Base-by-base conservation (phyloP, 2,113 vertebrate genomes). In the Kryptolebias marmoratus region DNA sequence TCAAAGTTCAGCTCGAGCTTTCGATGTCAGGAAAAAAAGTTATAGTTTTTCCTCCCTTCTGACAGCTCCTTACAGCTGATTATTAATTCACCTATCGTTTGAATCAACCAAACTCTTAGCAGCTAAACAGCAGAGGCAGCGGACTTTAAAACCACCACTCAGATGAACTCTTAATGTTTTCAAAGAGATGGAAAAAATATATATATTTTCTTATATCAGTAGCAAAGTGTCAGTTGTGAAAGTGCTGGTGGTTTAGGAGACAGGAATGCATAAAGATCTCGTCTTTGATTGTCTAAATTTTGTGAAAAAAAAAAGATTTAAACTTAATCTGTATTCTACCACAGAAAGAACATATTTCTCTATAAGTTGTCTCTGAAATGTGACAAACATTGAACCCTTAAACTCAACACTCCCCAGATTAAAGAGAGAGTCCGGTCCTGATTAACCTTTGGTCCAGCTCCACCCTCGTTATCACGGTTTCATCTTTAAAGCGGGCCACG, bases 401-500 rank as follows among this genome's bases (percentile, higher is more conserved):
- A 30, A 49, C 32, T 52, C 14, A 31, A 13, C 31, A 39, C 31
- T 53, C 50, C 11, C 8, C 8, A 10, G 50, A 61, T 61, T 44
- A 13, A 14, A 18, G 12, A 14, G 12, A 3, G 22, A 60, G 7
- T 60, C 18, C 4, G 28, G 42, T 32, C 18, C 14, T 45, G 3
- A 61, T 58, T 14, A 55, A 56, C 36, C 18, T 7, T 53, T 18
- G 53, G 16, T 49, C 61, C 32, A 67, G 11, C 47, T 53, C 30
- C 15, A 18, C 49, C 52, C 2, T 45, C 1, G 0, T 81, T 63
- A 76, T 76, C 77, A 95, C 0, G 93, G 90, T 80, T 94, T 95
- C 39, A 98, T 86, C 85, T 87, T 96, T 79, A 98, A 81, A 32
- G 83, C 87, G n/a, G 98, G 96, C 36, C 89, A 94, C 7, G 90